These are phyloP conservation scores for Herpetotheres cachinnans DNA, from an alignment of 2,113 vertebrate species.

Conservation along the genomic window DNA sequence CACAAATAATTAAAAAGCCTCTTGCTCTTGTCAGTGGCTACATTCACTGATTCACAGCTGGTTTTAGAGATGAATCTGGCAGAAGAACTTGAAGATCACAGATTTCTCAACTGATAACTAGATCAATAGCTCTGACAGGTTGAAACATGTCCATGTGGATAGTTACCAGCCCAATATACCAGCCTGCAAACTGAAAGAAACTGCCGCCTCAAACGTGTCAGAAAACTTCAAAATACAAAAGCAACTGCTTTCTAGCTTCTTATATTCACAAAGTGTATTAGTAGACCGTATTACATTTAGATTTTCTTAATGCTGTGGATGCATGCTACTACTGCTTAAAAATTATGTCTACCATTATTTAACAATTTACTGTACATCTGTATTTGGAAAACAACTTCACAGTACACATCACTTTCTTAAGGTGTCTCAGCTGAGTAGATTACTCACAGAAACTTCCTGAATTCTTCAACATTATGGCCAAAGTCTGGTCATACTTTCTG, in stretches of 20 bases:
- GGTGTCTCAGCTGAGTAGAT: background rate
- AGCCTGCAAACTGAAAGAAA: background rate
- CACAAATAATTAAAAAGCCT: background rate
- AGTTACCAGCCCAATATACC: background rate
- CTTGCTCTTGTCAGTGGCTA: background rate
- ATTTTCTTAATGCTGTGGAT: background rate
- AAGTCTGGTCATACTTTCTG: background rate
- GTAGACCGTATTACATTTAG: background rate
- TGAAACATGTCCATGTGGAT: background rate
- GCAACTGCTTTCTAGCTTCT: background rate
- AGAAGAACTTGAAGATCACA: background rate
- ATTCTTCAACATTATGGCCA: background rate
- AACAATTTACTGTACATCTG: background rate
- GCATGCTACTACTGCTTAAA: background rate
- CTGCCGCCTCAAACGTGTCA: background rate
- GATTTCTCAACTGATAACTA: background rate
- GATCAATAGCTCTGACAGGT: background rate
- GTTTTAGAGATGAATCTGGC: background rate
- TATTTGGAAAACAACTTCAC: background rate
- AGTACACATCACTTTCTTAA: background rate
- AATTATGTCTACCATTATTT: background rate
- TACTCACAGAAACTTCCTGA: background rate
- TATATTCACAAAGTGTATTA: background rate
- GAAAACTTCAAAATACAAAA: background rate
- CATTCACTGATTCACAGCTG: background rate